Evolutionary conservation across 2,113 vertebrate genomes (phyloP), one percentile per base, ranked within the genome.

Genomic region (Sula dactylatra): DNA sequence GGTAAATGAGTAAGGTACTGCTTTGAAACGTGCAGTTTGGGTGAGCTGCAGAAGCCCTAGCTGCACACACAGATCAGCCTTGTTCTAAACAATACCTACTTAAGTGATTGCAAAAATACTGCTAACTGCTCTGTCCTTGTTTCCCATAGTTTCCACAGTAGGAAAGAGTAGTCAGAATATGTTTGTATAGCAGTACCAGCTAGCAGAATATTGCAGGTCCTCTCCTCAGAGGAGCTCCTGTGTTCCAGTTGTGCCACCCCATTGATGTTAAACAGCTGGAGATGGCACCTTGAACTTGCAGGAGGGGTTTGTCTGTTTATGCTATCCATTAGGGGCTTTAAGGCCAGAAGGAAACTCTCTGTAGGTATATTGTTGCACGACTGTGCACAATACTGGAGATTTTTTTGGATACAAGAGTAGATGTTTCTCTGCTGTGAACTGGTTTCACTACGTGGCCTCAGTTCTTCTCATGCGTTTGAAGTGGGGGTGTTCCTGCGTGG

Each of bases 251-350:
- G 32, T 79, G n/a, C 44, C 13, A 11, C 27, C 21, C 7, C 5
- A 20, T 36, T 27, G 62, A 3, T 13, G 20, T 17, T n/a, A 6
- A 58, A 58, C 27, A 65, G 40, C 45, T 81, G 76, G 49, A 76
- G 79, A 7, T 29, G 13, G 34, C 2, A 1, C 36, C 0, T 3
- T 21, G 20, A 44, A 19, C 8, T 26, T 1, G 0, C 19, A 38
- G 52, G 25, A 73, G 34, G 38, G 25, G 16, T 29, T 62, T 54
- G 27, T 54, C 42, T 32, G 19, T 27, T 20, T 25, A 2, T 34
- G 55, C 24, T 25, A 2, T 8, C 55, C 1, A 0, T 2, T 24
- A 29, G 3, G 11, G 55, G 4, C 31, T 70, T 34, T 22, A 62
- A 54, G 0, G 1, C 32, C 31, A n/a, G 65, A 64, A 59, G 24